Conservation (phyloP, 2,888 invertebrate species). For the Hybos culiciformis region DNA sequence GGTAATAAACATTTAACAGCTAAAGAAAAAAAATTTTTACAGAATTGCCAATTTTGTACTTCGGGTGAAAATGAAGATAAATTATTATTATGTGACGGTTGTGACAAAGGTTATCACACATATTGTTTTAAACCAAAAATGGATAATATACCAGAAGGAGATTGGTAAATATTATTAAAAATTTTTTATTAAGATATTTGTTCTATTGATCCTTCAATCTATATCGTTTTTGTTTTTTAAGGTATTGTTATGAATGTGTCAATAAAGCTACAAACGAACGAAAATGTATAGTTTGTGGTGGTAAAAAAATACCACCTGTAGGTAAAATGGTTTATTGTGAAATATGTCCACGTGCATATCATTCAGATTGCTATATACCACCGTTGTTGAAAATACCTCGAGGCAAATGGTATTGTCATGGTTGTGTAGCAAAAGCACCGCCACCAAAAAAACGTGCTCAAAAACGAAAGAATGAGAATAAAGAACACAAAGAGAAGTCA, state of each 20-base stretch:
- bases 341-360: conserved; percentile 80
- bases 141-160: conserved; percentile 93
- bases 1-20: conserved; percentile 18
- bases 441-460: conserved; percentile 52
- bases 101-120: conserved; percentile 96
- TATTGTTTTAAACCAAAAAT: conserved; percentile 96
- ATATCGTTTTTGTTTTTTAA: conserved; percentile 23
- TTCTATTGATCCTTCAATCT: background rate
- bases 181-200: background rate
- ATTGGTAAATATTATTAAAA: conserved; percentile 56
- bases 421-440: conserved; percentile 74
- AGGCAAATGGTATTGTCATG: conserved; percentile 81
- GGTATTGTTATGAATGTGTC: conserved; percentile 93
- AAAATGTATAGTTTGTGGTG: conserved; percentile 89
- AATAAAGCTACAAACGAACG: conserved; percentile 85
- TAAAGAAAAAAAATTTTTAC: conserved; percentile 32
- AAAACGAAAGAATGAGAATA: conserved; percentile 35
- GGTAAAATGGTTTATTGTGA: conserved; percentile 71
- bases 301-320: conserved; percentile 42
- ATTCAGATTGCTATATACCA: conserved; percentile 86
- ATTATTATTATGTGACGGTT: conserved; percentile 88
- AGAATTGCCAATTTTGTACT: conserved; percentile 96
- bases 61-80: conserved; percentile 94
- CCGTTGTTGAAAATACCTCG: conserved; percentile 68
- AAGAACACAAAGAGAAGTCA: conserved; percentile 17